Evolutionary conservation across 2,797 vertebrate genomes (phyloP), one percentile per base, ranked within the genome.

Genomic region (Dendrocincla fuliginosa): DNA sequence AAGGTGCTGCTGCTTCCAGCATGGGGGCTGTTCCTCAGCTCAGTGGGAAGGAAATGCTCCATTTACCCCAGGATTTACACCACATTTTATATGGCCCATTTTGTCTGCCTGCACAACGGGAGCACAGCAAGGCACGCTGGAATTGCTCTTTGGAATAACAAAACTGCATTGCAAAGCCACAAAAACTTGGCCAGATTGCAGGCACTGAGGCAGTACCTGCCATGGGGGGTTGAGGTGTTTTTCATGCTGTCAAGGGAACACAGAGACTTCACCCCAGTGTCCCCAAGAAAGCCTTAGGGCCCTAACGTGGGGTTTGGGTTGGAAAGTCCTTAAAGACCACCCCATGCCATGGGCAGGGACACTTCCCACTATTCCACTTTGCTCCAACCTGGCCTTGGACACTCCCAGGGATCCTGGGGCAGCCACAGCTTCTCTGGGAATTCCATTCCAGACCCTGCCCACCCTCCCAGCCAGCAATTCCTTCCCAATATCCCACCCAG

Each of bases 311-410:
- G 10, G 13, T 39, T 25, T 70, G 33, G 6, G 24, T 12, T 15
- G 4, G 30, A 7, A 41, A 11, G 24, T 24, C 33, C 16, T 41
- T 3, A 30, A 55, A 69, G 9, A 1, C 1, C 47, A 60, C 16
- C 15, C 16, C 4, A 5, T 44, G 12, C 28, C 46, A 24, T 1
- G 15, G 47, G 16, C 55, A 77, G 24, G 55, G 39, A 39, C 33
- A 25, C 11, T 56, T 61, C 0, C 41, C 73, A 69, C 28, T 4
- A 0, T 6, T 16, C 55, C 55, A 77, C 16, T 13, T 0, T 5
- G 39, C 39, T 33, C 55, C 71, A 76, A 0, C 32, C 53, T 52
- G n/a, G 10, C 15, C 39, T 46, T 0, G 83, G 23, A 1, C 28
- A 28, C 12, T 44, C 0, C 37, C 61, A 68, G n/a, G 55, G 63